These are phyloP conservation scores for Arrhopalites spinosus DNA, from an alignment of 2,888 invertebrate genomes.

Conservation along the genomic window DNA sequence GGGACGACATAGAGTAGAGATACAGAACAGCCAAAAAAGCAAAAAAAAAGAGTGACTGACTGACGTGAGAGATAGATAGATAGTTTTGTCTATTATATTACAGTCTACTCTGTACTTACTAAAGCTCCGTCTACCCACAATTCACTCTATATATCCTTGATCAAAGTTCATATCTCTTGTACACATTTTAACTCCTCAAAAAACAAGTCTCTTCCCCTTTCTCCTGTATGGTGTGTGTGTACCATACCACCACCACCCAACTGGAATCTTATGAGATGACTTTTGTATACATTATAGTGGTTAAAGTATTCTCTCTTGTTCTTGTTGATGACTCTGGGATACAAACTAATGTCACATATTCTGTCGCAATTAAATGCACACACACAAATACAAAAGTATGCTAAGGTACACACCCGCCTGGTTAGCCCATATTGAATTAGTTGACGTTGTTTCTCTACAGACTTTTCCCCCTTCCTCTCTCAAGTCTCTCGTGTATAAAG, in stretches of 20 bases:
- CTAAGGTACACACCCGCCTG: no score
- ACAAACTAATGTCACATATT: no score
- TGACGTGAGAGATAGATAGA: neutral
- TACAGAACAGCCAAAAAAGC: no score
- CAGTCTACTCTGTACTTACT: neutral
- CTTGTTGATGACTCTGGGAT: neutral
- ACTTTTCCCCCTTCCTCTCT: no score
- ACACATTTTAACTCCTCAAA: neutral
- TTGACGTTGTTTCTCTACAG: no score
- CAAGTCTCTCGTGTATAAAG: no score
- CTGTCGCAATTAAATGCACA: no score
- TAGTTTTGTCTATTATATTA: neutral
- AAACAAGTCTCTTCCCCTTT: neutral
- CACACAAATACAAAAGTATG: no score
- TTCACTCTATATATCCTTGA: neutral
- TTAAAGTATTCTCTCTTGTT: neutral
- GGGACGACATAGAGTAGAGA: neutral
- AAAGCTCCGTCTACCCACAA: neutral
- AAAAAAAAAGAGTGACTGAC: neutral
- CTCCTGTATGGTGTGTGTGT: neutral
- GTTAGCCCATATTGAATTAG: no score
- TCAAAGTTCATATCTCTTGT: no score
- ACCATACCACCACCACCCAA: neutral
- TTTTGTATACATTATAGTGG: no score
- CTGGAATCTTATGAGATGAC: no score